Base-by-base conservation (phyloP, 2,888 invertebrate species). In the Acronicta leporina region DNA sequence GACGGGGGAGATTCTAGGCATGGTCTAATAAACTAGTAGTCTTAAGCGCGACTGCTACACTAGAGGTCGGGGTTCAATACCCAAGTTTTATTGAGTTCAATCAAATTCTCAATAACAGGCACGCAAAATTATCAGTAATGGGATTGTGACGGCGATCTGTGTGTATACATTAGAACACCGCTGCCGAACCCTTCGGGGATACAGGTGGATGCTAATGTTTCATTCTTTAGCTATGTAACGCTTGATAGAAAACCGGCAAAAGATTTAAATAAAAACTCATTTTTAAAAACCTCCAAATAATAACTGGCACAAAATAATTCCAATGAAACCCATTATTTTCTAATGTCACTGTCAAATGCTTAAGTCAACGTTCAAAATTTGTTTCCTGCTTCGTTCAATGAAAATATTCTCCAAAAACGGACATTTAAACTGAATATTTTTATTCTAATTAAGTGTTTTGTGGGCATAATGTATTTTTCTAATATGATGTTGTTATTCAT, bases 341-440 rank as follows among this genome's bases (percentile, higher is more conserved):
- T 0, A 11, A 33, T n/a, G 71, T 68, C 73, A 75, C 2, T 68
- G 79, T 75, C 71, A 59, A 49, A 16, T 41, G 50, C 41, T 48
- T 63, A 48, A 70, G 68, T 72, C 80, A 63, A 56, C 65, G 72
- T 74, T 72, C 81, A 82, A 83, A 84, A 82, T 78, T 83, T 76
- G 78, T 79, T 75, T 78, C 70, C 79, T 81, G 71, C 57, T 59
- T 53, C 58, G 64, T 66, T 66, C 70, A 67, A 72, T 67, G 48
- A 56, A 38, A 73, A 69, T 75, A 73, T 61, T 65, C 27, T 14
- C 43, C 53, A 66, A 68, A 68, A 68, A 61, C 38, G 44, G 35
- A 13, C 50, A 14, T 43, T 45, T 25, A 49, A 60, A 55, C 47
- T 62, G 68, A 59, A 46, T 48, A 47, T 60, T 61, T 64, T 66